Percentiles rank a stretch among this genome's conserved stretches.
These are phyloP conservation scores for Hipparchia semele DNA, from an alignment of 2,888 invertebrate genomes.

Conservation along the genomic window DNA sequence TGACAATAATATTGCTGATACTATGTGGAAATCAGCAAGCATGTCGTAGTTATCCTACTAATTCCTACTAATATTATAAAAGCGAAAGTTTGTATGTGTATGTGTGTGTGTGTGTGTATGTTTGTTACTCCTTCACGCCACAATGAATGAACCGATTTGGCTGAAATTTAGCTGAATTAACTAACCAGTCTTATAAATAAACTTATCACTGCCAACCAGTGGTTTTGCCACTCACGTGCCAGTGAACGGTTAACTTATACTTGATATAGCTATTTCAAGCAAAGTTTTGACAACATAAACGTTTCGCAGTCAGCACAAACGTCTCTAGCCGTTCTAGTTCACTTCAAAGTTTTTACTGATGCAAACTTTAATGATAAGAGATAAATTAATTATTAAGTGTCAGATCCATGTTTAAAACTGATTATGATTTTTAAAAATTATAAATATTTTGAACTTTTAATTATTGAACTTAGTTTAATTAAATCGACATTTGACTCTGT, in stretches of 20 bases:
- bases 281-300: slow-evolving; percentile 33
- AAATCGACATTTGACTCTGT: too few species aligned
- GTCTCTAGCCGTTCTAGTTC: background rate
- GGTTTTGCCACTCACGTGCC: slow-evolving; percentile 25
- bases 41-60: background rate
- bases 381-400: too few species aligned
- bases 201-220: slow-evolving; percentile 29
- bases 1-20: background rate
- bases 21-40: background rate
- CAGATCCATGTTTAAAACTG: too few species aligned
- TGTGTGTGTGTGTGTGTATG: too few species aligned
- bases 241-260: slow-evolving; percentile 27
- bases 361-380: slow-evolving; percentile 6
- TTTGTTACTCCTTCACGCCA: too few species aligned
- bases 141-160: too few species aligned
- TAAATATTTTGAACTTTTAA: too few species aligned
- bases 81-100: too few species aligned
- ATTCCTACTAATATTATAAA: too few species aligned
- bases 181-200: slow-evolving; percentile 22
- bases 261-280: slow-evolving; percentile 33
- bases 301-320: slow-evolving; percentile 17
- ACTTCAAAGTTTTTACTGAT: slow-evolving; percentile 12
- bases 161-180: too few species aligned
- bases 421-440: too few species aligned
- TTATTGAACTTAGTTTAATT: too few species aligned